Evolutionary conservation across 2,113 vertebrate species (phyloP), one percentile per base, ranked within the genome.

Genomic region (Rhipidura dahli): DNA sequence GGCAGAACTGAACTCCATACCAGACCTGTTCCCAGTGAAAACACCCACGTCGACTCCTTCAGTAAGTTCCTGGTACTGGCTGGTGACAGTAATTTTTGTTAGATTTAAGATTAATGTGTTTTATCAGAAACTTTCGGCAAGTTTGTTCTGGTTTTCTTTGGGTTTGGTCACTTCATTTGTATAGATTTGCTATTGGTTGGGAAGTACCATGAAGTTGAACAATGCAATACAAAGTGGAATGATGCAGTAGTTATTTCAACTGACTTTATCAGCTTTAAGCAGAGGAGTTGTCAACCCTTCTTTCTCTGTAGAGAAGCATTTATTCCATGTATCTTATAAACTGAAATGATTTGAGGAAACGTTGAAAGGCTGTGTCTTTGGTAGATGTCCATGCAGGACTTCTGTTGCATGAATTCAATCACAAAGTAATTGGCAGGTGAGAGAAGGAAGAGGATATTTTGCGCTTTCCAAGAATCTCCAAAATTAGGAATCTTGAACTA

Each of bases 1-100:
- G 97, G 98, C 99, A 60, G 99, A 99, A 96, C 91, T 99, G 96
- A 98, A 98, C 89, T 98, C 98, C 4, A 96, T 99, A 97, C 98
- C 99, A 2, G 98, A 99, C 60, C 92, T 99, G 56, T 98, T 98
- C 72, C 97, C 98, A 3, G 97, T 98, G 31, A 98, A 98, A 82
- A 98, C 98, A 0, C 97, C 98, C 15, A 31, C 61, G 84, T 93
- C 95, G 0, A 89, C 97, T 81, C 96, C 95, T 88, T 95, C 95
- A n/a, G 99, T 99, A 98, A 98, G 98, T 98, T 30, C 35, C 51
- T 1, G 0, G 12, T 53, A 15, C 60, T 14, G 40, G 12, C 19
- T 69, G 49, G 5, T 78, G 31, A 49, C 28, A 70, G 11, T 37
- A 1, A 0, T 19, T 85, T 92, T 78, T 73, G 50, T 45, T 88